These are phyloP conservation scores for Cassiopea xamachana DNA, from an alignment of 30 jellyfish, hydroid and myxozoan species.

Conservation along the genomic window DNA sequence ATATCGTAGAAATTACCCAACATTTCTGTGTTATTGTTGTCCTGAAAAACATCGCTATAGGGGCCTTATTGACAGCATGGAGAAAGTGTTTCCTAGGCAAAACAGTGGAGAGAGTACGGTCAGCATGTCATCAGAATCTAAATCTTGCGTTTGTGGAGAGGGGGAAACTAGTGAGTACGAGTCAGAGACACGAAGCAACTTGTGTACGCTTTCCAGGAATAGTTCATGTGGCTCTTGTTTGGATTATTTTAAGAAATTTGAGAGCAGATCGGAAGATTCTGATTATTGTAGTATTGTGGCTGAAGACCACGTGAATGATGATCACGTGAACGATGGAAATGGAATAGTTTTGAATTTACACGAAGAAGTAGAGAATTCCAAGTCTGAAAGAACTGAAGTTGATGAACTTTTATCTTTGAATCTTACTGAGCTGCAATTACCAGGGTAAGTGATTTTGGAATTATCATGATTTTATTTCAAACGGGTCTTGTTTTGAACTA, in stretches of 20 bases:
- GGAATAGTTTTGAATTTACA: slow-evolving; percentile 57
- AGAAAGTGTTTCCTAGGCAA: neutral
- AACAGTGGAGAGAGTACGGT: slow-evolving; percentile 14
- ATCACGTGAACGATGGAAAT: slow-evolving; percentile 21
- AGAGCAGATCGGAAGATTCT: slow-evolving; percentile 73
- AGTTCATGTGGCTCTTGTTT: slow-evolving; percentile 67
- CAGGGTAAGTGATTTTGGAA: slow-evolving; percentile 36
- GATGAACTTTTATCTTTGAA: slow-evolving; percentile 63
- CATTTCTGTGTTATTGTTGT: slow-evolving; percentile 90
- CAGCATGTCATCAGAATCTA: slow-evolving; percentile 4
- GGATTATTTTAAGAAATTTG: slow-evolving; percentile 27
- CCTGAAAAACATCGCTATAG: slow-evolving; percentile 26
- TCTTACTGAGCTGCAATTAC: slow-evolving; percentile 65
- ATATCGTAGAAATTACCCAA: slow-evolving; percentile 30
- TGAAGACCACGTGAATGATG: slow-evolving; percentile 60
- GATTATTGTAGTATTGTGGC: slow-evolving; percentile 87
- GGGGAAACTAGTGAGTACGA: slow-evolving; percentile 63
- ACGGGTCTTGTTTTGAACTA: too few relatives aligned
- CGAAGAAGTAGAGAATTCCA: slow-evolving; percentile 15
- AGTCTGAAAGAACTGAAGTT: slow-evolving; percentile 18
- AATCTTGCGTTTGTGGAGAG: slow-evolving; percentile 53
- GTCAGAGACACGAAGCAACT: slow-evolving; percentile 62
- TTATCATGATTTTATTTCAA: neutral
- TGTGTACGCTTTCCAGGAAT: slow-evolving; percentile 46
- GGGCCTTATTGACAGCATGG: neutral